Evolutionary conservation across 1,140 invertebrate genomes (phyloP).

Genomic region (Dinothrombium tinctorium): DNA sequence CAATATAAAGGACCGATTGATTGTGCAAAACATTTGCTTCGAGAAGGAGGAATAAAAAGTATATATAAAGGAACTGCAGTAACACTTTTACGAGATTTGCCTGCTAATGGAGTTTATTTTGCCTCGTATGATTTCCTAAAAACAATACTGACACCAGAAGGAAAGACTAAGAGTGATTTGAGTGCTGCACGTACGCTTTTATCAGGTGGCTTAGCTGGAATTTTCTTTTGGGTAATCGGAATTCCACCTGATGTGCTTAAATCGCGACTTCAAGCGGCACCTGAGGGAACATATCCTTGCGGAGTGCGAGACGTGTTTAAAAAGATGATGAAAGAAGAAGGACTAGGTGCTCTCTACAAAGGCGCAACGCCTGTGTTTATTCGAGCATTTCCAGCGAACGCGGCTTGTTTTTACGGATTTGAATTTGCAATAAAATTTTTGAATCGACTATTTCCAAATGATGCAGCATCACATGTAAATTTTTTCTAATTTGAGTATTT

Average conservation of each 20-base stretch:
- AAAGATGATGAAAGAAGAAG: slow-evolving; percentile 53
- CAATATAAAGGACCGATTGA: not conserved
- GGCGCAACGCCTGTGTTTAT: slow-evolving; percentile 64
- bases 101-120: not conserved
- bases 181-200: slow-evolving; percentile 50
- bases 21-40: not conserved
- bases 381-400: slow-evolving; percentile 79
- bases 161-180: slow-evolving; percentile 29
- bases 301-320: slow-evolving; percentile 63
- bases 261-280: too few relatives aligned
- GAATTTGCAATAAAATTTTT: too few relatives aligned
- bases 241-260: slow-evolving; percentile 98
- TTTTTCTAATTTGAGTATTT: too few relatives aligned
- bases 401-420: slow-evolving; percentile 67
- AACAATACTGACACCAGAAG: slow-evolving; percentile 18
- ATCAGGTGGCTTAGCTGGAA: slow-evolving; percentile 83
- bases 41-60: not conserved
- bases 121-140: not conserved
- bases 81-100: not conserved
- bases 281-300: too few relatives aligned
- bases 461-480: too few relatives aligned
- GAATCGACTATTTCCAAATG: too few relatives aligned
- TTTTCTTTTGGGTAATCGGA: slow-evolving; percentile 82
- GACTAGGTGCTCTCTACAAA: slow-evolving; percentile 48
- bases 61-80: not conserved